A percentile compares a stretch with the other conserved stretches of the same genome.
phyloP scores from a whole-genome alignment of 2,113 vertebrate genomes.

The Hoplias malabaricus region DNA sequence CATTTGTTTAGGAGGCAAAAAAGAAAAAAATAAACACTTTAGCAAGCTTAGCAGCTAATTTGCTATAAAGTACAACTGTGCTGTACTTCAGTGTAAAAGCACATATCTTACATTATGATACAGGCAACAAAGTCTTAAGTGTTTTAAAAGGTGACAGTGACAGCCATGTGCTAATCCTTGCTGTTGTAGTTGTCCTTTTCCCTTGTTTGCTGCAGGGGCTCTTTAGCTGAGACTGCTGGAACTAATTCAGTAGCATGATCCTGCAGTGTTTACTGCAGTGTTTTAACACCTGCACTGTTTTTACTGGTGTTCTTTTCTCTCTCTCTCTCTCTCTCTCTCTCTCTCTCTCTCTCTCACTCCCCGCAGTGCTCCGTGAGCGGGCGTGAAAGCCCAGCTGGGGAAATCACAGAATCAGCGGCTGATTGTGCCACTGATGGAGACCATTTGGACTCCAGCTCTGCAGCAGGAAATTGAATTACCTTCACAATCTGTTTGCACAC shows the following conservation, averaged over 20 bases:
- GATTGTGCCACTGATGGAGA: slow-evolving; percentile 65
- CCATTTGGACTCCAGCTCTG: slow-evolving; percentile 59
- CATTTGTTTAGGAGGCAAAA: no score
- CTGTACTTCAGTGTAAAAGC: no score
- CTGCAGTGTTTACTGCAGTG: neutral
- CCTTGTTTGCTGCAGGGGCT: no score
- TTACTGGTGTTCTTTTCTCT: neutral
- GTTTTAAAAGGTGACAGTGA: no score
- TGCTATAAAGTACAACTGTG: no score
- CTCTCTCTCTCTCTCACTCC: neutral
- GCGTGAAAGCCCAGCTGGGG: slow-evolving; percentile 62
- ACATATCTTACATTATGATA: no score
- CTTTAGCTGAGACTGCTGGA: neutral
- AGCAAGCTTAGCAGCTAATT: no score
- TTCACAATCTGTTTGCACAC: slow-evolving; percentile 55
- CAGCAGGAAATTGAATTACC: slow-evolving; percentile 69
- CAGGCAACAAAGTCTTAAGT: no score
- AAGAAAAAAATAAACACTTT: no score
- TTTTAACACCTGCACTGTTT: neutral
- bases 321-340: slow-evolving; percentile 25
- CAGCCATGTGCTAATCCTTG: no score
- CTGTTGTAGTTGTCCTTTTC: neutral
- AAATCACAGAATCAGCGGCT: slow-evolving; percentile 68
- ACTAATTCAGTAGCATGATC: neutral
- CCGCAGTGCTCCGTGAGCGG: slow-evolving; percentile 10